Conservation (phyloP, 2,888 invertebrate genomes). For the Cetonia aurata region DNA sequence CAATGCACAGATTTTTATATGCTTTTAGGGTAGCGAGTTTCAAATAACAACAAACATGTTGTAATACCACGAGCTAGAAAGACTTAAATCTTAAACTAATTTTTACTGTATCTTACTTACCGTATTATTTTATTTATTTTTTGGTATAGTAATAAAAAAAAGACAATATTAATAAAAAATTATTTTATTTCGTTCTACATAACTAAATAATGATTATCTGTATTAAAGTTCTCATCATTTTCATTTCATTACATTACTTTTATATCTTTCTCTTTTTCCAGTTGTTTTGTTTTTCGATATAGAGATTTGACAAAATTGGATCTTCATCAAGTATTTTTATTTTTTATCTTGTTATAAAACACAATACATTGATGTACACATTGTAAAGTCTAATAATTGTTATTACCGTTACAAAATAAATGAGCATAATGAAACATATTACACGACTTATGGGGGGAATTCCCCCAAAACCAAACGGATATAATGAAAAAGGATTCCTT, state of each 20-base stretch:
- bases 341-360: background rate
- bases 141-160: background rate
- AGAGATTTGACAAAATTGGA: conserved; percentile 1
- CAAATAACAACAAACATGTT: too few relatives aligned
- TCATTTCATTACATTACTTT: conserved; percentile 13
- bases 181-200: conserved; percentile 39
- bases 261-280: conserved; percentile 9
- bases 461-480: too few relatives aligned
- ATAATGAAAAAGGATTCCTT: too few relatives aligned
- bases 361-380: conserved; percentile 6
- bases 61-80: too few relatives aligned
- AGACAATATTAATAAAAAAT: conserved; percentile 31
- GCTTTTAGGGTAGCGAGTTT: too few relatives aligned
- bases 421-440: too few relatives aligned
- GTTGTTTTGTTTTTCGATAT: background rate
- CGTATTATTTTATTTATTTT: too few relatives aligned
- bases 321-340: conserved; percentile 3
- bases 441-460: too few relatives aligned
- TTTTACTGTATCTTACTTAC: too few relatives aligned
- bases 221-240: conserved; percentile 22
- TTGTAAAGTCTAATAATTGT: conserved; percentile 8
- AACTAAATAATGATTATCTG: conserved; percentile 35
- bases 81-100: too few relatives aligned
- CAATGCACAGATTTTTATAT: too few relatives aligned
- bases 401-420: conserved; percentile 11